Evolutionary conservation across 1,140 invertebrate species (phyloP), one percentile per base, ranked within the genome.

Genomic region (Drosophila erecta): DNA sequence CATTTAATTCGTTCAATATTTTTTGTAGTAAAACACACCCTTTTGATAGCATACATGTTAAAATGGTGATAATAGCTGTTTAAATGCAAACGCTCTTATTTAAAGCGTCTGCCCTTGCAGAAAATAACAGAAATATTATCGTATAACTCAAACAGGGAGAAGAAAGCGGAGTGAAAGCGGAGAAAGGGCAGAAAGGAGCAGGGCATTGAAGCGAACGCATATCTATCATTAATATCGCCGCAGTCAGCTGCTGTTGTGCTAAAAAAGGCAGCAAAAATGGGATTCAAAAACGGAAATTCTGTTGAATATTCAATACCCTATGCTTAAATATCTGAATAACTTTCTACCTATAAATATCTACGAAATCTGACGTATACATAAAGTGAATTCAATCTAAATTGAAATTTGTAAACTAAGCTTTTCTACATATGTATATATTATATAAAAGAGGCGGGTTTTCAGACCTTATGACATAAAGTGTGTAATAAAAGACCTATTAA

Each of bases 201-300:
- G 55, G 43, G 83, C 84, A 86, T 87, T 86, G 78, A 87, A 86
- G 81, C 79, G 83, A 87, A 86, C 70, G 78, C 81, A 87, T 86
- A 86, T 86, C 81, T 86, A 87, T 86, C 83, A 86, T 86, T 86
- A 86, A 86, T 86, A 86, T 86, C 83, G 83, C 83, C 87, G 83
- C 83, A 86, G 83, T 86, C 83, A 86, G 83, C 83, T 86, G 83
- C 83, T 86, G 83, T 86, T 86, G 83, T 81, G 83, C 75, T 72
- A 65, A 66, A 71, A 46, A 20, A 10, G 30, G 10, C 15, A 33
- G 57, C 10, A 38, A 44, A 71, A 72, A 53, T 6, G 57, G 27
- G 27, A 49, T 51, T 43, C 38, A 37, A 46, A 62, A 51, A 47
- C 47, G 20, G 37, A 61, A 61, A 76, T 20, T 11, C 2, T 8